These are phyloP conservation scores for Phacellophora camtschatica DNA, from an alignment of 30 jellyfish, hydroid and myxozoan genomes.

Conservation along the genomic window DNA sequence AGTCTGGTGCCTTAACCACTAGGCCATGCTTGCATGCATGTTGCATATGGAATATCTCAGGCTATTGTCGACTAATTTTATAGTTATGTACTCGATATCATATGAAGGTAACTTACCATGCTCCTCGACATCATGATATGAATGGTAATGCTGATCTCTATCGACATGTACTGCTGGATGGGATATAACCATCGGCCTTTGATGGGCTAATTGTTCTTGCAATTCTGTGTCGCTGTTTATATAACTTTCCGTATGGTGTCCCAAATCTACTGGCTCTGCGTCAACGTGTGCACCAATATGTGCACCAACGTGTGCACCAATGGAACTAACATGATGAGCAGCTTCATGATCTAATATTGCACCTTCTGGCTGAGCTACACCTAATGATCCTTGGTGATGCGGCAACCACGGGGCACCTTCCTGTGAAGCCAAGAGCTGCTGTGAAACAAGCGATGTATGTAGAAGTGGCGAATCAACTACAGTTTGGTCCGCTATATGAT, in stretches of 20 bases:
- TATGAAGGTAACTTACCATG: conserved; percentile 7
- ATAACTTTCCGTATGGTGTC: background rate
- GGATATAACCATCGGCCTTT: conserved; percentile 20
- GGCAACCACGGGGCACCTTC: conserved; percentile 14
- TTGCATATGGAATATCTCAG: too few species aligned
- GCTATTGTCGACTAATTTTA: too few species aligned
- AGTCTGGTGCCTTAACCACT: too few species aligned
- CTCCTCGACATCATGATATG: conserved; percentile 45
- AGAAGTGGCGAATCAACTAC: conserved; percentile 27
- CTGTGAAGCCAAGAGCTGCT: conserved; percentile 9
- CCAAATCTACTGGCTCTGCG: conserved; percentile 11
- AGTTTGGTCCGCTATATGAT: conserved; percentile 8
- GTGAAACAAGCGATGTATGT: background rate
- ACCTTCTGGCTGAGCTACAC: conserved; percentile 14
- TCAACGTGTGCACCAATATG: background rate
- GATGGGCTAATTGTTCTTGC: conserved; percentile 28
- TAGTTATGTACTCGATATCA: too few species aligned
- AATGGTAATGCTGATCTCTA: conserved; percentile 15
- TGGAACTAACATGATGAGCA: background rate
- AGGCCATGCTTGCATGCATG: too few species aligned
- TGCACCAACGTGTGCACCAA: background rate
- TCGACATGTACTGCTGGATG: conserved; percentile 54
- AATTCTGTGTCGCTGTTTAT: conserved; percentile 14
- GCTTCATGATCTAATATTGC: background rate
- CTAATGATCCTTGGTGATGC: conserved; percentile 16